Conservation (phyloP, 1,140 invertebrate genomes). For the Caenorhabditis brenneri region DNA sequence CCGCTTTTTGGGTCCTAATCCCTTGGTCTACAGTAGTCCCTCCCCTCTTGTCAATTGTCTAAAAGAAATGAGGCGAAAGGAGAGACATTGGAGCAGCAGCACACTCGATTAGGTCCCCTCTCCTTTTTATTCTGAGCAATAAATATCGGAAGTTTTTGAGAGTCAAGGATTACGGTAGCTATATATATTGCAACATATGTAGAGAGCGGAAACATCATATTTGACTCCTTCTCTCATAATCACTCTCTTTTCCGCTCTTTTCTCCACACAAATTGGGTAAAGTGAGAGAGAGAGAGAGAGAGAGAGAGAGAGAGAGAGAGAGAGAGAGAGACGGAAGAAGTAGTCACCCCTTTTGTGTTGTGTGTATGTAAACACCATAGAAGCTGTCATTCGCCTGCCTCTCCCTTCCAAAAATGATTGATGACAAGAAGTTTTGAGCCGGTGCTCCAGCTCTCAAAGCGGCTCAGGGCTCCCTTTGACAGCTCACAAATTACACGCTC, state of each 20-base stretch:
- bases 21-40: background rate
- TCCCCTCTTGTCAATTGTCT: background rate
- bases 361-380: background rate
- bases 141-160: background rate
- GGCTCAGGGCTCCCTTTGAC: background rate
- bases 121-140: background rate
- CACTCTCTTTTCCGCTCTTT: too few species aligned
- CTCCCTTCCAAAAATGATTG: background rate
- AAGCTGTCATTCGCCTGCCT: background rate
- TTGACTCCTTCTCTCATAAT: background rate
- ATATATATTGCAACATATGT: background rate
- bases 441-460: background rate
- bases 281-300: too few species aligned
- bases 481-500: conserved; percentile 4
- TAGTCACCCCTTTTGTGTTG: background rate
- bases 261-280: too few species aligned
- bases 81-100: background rate
- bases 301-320: too few species aligned
- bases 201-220: background rate
- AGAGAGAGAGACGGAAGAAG: background rate
- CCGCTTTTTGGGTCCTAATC: background rate
- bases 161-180: background rate
- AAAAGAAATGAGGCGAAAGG: conserved; percentile 3
- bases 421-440: conserved; percentile 1
- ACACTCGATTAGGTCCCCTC: conserved; percentile 9